Evolutionary conservation across 2,888 invertebrate species (phyloP).

Genomic region (Morpho achilles): DNA sequence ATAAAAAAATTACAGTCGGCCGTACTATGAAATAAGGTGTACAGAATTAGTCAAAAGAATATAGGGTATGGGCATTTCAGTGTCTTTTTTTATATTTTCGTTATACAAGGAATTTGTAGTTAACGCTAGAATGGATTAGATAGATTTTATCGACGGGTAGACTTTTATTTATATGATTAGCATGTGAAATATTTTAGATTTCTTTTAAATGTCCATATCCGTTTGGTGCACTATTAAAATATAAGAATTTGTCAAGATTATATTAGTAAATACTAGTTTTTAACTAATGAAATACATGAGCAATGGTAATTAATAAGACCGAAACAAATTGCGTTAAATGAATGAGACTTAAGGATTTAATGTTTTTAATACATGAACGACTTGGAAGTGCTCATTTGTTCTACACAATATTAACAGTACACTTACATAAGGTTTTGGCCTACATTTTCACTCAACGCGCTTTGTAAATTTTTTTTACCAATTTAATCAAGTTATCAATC

Average conservation of each 20-base stretch:
- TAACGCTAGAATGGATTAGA: slow-evolving; percentile 20
- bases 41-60: slow-evolving; percentile 13
- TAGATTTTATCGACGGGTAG: slow-evolving; percentile 12
- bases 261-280: slow-evolving; percentile 29
- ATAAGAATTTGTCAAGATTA: slow-evolving; percentile 31
- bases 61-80: slow-evolving; percentile 32
- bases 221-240: slow-evolving; percentile 32
- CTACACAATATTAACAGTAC: slow-evolving; percentile 5
- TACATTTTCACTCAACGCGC: slow-evolving; percentile 14
- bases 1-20: not conserved
- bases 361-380: slow-evolving; percentile 64
- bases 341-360: slow-evolving; percentile 50
- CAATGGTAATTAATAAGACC: slow-evolving; percentile 54
- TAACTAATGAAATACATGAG: slow-evolving; percentile 34
- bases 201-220: slow-evolving; percentile 33
- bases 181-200: slow-evolving; percentile 13
- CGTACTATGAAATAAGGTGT: slow-evolving; percentile 4
- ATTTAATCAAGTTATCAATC: not conserved
- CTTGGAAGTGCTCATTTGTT: slow-evolving; percentile 7
- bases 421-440: slow-evolving; percentile 13
- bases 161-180: slow-evolving; percentile 14
- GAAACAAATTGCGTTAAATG: slow-evolving; percentile 52
- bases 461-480: slow-evolving; percentile 11
- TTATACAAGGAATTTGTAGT: slow-evolving; percentile 17
- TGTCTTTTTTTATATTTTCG: slow-evolving; percentile 17